These are phyloP conservation scores for Myotis davidii DNA, from an alignment of 2,113 vertebrate species.

Conservation along the genomic window DNA sequence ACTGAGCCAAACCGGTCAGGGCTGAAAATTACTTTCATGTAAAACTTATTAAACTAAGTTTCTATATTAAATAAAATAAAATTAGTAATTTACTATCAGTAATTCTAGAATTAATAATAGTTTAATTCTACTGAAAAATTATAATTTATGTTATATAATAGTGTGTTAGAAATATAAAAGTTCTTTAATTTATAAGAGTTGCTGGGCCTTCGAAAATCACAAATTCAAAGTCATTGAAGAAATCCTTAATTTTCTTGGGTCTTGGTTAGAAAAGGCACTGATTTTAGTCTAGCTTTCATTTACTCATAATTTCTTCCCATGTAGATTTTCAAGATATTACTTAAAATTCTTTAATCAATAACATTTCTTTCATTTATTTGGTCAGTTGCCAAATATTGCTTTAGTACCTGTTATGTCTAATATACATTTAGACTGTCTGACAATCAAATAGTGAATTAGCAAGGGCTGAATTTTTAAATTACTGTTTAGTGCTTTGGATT, in stretches of 20 bases:
- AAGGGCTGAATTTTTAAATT: background rate
- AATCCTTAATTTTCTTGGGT: slow-evolving; percentile 19
- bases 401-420: background rate
- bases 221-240: background rate
- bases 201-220: background rate
- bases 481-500: background rate
- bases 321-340: background rate
- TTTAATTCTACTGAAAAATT: slow-evolving; percentile 13
- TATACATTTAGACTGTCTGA: background rate
- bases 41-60: background rate
- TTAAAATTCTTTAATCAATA: slow-evolving; percentile 33
- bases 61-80: slow-evolving; percentile 28
- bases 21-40: background rate
- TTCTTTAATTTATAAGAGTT: slow-evolving; percentile 14
- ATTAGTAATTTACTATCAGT: no score
- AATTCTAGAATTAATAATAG: no score
- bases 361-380: slow-evolving; percentile 14
- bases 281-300: slow-evolving; percentile 18
- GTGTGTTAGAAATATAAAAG: background rate
- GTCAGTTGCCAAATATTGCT: slow-evolving; percentile 16
- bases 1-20: no score
- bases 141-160: background rate
- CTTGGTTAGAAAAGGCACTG: background rate
- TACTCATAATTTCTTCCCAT: slow-evolving; percentile 16
- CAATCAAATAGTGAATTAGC: background rate